Evolutionary conservation across 2,113 vertebrate genomes (phyloP), one percentile per base, ranked within the genome.

Genomic region (Amblyornis subalaris): DNA sequence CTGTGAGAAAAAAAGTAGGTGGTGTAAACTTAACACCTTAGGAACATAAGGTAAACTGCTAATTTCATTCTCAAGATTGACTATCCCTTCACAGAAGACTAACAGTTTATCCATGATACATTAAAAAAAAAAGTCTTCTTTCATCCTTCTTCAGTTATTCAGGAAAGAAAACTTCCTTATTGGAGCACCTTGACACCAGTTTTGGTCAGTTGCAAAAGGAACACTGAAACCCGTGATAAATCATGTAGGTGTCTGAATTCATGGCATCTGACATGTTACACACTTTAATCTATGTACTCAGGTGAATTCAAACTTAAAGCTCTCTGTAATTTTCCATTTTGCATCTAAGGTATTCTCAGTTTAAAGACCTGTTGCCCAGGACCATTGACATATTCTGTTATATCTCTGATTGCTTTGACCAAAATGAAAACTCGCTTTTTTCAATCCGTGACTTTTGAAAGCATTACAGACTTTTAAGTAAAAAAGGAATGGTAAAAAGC

Each of bases 11-110:
- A 89, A 86, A 88, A 80, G 92, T 93, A 94, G 92, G 77, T 89
- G 84, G 73, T 96, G 77, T 94, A 94, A 94, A 94, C 82, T 82
- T 91, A 90, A 54, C 78, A 94, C 50, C 54, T 91, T 88, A 50
- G 7, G 74, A 95, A 79, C 89, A 87, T 94, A 95, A 96, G 78
- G 47, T 94, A 89, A 87, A 82, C 77, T 85, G 82, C 36, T 91
- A 73, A 83, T 88, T 89, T 89, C 14, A 62, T 85, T 93, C 60
- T 93, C 33, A 88, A 61, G 62, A 93, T 7, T 85, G 38, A 19
- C 25, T 95, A 22, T 88, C 45, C n/a, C 57, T 94, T 87, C 45
- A 23, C 48, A 93, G 86, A 78, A 75, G 36, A 42, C 70, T 79
- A 89, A 53, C 50, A 85, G 62, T 82, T 83, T 93, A 40, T 20